Evolutionary conservation across 2,888 invertebrate genomes (phyloP).

Genomic region (Blera fallax): DNA sequence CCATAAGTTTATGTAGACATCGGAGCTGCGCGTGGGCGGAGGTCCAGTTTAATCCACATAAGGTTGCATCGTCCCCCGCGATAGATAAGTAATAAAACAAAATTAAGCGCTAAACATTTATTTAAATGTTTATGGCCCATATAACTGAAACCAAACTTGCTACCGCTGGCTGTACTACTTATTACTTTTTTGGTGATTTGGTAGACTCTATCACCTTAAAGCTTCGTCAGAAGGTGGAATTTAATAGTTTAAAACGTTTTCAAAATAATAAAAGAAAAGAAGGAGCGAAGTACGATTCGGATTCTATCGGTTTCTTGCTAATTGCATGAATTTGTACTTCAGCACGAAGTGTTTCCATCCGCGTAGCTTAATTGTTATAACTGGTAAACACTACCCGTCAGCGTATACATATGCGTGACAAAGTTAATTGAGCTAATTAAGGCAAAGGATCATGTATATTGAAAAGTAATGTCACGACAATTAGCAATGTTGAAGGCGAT

Average conservation of each 20-base stretch:
- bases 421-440: conserved; percentile 10
- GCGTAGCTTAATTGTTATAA: neutral
- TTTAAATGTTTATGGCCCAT: neutral
- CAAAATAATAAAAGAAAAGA: neutral
- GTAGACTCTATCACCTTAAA: neutral
- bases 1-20: no score
- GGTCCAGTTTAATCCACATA: neutral
- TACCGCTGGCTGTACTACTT: neutral
- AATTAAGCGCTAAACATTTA: neutral
- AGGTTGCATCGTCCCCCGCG: neutral
- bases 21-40: neutral
- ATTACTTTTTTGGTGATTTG: neutral
- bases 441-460: neutral
- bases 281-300: neutral
- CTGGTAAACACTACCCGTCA: neutral
- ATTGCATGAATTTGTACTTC: neutral
- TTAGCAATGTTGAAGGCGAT: neutral
- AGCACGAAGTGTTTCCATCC: neutral
- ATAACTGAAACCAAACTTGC: neutral
- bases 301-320: neutral
- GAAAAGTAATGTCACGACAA: neutral
- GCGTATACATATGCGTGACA: neutral
- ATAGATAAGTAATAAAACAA: neutral
- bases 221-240: neutral
- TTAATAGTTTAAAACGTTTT: neutral